Conservation (phyloP, 2,888 invertebrate species). For the Archaeoteleia sp. region DNA sequence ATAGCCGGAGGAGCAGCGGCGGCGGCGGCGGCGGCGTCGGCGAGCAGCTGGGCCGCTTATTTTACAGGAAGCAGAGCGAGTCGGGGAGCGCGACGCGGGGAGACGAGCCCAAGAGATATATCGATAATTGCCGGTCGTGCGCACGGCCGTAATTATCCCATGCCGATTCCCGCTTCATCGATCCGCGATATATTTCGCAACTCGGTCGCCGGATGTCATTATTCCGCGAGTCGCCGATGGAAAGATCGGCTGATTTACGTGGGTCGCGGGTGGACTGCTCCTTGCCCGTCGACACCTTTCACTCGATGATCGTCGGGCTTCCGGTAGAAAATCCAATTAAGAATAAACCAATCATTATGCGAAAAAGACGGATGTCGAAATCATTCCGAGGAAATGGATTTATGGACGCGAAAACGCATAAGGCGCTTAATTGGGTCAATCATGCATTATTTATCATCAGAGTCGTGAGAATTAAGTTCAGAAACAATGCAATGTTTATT, state of each 20-base stretch:
- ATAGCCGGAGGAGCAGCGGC: no score
- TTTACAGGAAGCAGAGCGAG: no score
- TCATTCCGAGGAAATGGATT: no score
- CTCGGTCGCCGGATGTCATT: slow-evolving; percentile 39
- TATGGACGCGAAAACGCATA: no score
- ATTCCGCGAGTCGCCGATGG: slow-evolving; percentile 21
- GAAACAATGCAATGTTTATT: no score
- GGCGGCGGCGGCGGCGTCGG: no score
- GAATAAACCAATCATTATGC: slow-evolving; percentile 37
- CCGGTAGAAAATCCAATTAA: slow-evolving; percentile 54
- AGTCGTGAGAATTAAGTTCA: no score
- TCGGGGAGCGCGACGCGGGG: not conserved
- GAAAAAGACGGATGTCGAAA: slow-evolving; percentile 13
- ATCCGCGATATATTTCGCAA: slow-evolving; percentile 2
- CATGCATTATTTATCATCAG: no score
- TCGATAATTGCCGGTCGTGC: slow-evolving; percentile 24
- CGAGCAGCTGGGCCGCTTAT: no score
- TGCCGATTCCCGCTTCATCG: slow-evolving; percentile 9
- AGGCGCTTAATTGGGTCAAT: no score
- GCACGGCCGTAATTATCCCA: slow-evolving; percentile 11
- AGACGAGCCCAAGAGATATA: not conserved
- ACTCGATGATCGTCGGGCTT: slow-evolving; percentile 37
- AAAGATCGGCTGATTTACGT: slow-evolving; percentile 34
- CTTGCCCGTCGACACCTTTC: slow-evolving; percentile 52
- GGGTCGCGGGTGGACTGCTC: slow-evolving; percentile 46